A percentile compares a stretch with the other conserved stretches of the same genome.
Conservation (phyloP, 2,797 vertebrate species). For the Anomalospiza imberbis region DNA sequence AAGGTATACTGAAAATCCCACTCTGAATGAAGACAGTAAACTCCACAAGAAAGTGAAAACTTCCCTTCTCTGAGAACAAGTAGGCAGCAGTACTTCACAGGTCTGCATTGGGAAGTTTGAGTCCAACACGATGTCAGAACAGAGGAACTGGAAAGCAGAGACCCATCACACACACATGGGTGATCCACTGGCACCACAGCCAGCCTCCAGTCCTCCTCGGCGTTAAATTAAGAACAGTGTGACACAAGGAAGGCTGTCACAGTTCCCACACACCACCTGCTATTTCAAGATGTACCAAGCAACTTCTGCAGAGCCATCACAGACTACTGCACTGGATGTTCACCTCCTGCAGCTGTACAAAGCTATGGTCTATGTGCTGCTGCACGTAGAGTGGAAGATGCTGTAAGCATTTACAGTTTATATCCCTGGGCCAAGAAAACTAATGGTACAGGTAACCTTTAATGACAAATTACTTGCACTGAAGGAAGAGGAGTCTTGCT, state of each 20-base stretch:
- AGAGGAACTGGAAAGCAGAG: background rate
- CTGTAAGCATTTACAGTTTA: background rate
- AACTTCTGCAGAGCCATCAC: background rate
- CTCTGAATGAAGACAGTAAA: background rate
- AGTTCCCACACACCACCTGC: background rate
- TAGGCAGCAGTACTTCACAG: background rate
- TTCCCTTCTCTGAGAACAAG: background rate
- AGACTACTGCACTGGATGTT: background rate
- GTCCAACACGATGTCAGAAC: rapidly evolving
- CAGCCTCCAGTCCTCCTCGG: background rate
- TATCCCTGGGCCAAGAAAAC: background rate
- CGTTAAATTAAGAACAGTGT: background rate
- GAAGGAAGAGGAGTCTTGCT: background rate
- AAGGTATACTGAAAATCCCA: background rate
- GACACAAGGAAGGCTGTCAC: background rate
- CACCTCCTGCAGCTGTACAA: background rate
- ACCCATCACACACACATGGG: rapidly evolving
- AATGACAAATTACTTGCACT: background rate
- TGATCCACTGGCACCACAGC: background rate
- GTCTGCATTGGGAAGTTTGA: background rate
- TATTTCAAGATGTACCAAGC: background rate
- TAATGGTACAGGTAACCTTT: background rate
- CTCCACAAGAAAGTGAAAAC: background rate
- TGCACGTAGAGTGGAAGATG: background rate
- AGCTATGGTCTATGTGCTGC: background rate